phyloP scores from a whole-genome alignment of 2,797 vertebrate genomes.

The Ispidina lecontei region DNA sequence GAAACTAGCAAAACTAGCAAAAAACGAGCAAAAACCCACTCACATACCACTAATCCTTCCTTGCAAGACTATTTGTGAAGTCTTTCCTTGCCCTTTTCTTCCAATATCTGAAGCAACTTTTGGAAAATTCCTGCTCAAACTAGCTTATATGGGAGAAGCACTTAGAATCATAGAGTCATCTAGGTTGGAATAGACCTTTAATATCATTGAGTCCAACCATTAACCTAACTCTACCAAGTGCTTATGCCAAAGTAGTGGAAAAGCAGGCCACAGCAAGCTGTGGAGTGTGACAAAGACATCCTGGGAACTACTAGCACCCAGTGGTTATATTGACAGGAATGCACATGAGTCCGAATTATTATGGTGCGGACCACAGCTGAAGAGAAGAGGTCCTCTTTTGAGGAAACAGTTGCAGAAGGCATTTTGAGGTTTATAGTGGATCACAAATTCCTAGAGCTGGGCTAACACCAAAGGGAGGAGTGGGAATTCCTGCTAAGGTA shows the following conservation, averaged over 20 bases:
- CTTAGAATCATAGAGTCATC: background rate
- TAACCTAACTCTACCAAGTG: no score
- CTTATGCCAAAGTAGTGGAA: background rate
- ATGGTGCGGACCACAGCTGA: background rate
- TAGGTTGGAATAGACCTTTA: no score
- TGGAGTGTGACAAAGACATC: background rate
- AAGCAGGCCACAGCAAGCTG: background rate
- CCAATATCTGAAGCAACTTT: background rate
- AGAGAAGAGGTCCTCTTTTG: background rate
- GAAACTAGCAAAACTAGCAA: background rate
- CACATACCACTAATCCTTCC: background rate
- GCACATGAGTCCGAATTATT: background rate
- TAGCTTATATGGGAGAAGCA: background rate
- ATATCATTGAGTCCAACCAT: no score
- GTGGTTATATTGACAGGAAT: background rate
- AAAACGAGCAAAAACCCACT: background rate
- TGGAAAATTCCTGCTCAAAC: background rate
- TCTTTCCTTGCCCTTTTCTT: background rate
- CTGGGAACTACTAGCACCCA: background rate
- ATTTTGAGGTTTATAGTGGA: background rate
- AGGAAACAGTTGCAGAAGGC: background rate
- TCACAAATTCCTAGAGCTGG: background rate
- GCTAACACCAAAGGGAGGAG: background rate
- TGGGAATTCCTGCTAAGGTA: background rate
- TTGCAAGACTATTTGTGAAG: background rate